These are phyloP conservation scores for Syngnathus scovelli DNA, from an alignment of 2,113 vertebrate species.

Conservation along the genomic window DNA sequence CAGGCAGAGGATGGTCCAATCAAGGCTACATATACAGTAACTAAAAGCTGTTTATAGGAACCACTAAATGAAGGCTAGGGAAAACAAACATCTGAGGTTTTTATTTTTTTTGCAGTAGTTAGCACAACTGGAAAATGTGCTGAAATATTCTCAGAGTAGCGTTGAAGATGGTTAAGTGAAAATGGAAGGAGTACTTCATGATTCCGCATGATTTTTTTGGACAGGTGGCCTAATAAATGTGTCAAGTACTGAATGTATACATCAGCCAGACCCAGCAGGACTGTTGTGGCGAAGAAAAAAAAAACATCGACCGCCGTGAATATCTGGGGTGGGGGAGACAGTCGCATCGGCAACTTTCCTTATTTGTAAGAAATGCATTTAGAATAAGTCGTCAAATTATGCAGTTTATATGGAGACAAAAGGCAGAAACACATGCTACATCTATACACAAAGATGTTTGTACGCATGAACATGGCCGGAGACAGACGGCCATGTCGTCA, in stretches of 20 bases:
- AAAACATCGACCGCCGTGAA: no score
- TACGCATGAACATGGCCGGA: not conserved
- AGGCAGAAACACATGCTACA: not conserved
- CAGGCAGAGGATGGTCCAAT: constrained; percentile 44
- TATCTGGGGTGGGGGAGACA: no score
- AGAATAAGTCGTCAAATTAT: not conserved
- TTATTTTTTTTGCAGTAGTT: not conserved
- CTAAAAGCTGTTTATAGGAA: not conserved
- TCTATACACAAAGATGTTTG: not conserved
- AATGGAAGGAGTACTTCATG: not conserved
- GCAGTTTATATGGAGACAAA: not conserved
- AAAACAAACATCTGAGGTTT: constrained; percentile 8
- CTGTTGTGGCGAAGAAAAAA: no score
- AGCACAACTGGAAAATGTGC: no score
- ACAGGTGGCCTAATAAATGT: not conserved
- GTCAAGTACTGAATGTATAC: not conserved
- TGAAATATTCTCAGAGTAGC: no score
- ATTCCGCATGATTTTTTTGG: not conserved
- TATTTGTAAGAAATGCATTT: no score
- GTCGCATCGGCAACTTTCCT: no score
- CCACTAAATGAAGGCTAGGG: constrained; percentile 10
- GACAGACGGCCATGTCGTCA: constrained; percentile 2
- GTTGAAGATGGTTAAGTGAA: not conserved
- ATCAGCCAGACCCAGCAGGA: not conserved
- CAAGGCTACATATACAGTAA: constrained; percentile 22